phyloP scores from a whole-genome alignment of 1,140 invertebrate species.

The Diachasmimorpha longicaudata region DNA sequence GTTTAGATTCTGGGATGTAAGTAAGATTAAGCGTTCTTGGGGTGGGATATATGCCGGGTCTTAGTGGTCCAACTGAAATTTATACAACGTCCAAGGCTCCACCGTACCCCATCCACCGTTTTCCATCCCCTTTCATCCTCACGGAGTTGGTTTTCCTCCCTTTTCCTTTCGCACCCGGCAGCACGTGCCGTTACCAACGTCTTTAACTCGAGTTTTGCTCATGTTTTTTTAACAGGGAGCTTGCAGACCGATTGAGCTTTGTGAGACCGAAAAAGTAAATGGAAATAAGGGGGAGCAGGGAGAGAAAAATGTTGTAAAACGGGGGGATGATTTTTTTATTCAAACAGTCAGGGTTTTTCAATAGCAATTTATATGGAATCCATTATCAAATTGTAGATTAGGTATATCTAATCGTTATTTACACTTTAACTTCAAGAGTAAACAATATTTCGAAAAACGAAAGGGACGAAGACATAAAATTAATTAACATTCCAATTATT shows the following conservation, averaged over 20 bases:
- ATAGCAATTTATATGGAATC: too few species aligned
- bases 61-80: constrained; percentile 33
- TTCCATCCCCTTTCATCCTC: background rate
- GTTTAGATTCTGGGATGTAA: constrained; percentile 25
- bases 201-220: background rate
- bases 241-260: background rate
- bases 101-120: too few species aligned
- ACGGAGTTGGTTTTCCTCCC: background rate
- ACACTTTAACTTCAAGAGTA: too few species aligned
- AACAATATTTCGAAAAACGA: too few species aligned
- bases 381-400: too few species aligned
- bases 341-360: too few species aligned
- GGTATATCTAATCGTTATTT: too few species aligned
- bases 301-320: too few species aligned
- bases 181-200: background rate
- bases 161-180: too few species aligned
- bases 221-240: background rate
- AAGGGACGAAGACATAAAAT: too few species aligned
- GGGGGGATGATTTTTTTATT: too few species aligned
- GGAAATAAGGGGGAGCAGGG: background rate
- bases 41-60: constrained; percentile 26
- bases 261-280: background rate
- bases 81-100: constrained; percentile 30
- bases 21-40: constrained; percentile 35
- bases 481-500: too few species aligned